Evolutionary conservation across 2,113 vertebrate species (phyloP).

Genomic region (Phrynosoma platyrhinos): DNA sequence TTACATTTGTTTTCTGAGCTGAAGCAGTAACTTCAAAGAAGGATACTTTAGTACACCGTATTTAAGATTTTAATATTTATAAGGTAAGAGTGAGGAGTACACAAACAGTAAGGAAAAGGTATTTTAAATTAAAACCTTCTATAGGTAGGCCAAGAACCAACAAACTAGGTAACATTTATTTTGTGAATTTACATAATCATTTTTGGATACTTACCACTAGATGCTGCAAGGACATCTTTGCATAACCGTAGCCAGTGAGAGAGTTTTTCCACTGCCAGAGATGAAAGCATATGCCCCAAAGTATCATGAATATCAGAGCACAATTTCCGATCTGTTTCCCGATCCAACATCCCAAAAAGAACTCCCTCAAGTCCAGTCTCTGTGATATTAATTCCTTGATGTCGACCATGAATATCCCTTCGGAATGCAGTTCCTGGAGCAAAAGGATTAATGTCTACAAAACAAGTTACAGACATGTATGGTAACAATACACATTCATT

Average conservation of each 20-base stretch:
- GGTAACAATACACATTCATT: background rate
- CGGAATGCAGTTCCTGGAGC: slow-evolving; percentile 74
- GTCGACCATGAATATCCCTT: slow-evolving; percentile 74
- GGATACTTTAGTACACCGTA: background rate
- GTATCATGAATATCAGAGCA: slow-evolving; percentile 98
- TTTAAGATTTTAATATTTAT: background rate
- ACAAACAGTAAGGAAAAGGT: background rate
- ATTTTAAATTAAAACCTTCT: slow-evolving; percentile 15
- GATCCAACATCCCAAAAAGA: slow-evolving; percentile 97
- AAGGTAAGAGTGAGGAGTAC: background rate
- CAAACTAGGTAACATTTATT: background rate
- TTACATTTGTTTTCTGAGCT: background rate
- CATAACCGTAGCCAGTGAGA: slow-evolving; percentile 98
- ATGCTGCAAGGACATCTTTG: slow-evolving; percentile 97
- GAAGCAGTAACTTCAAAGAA: background rate
- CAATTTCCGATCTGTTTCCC: slow-evolving; percentile 94
- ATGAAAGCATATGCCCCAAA: slow-evolving; percentile 97
- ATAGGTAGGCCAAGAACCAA: background rate
- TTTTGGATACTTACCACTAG: slow-evolving; percentile 84
- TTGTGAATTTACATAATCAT: background rate
- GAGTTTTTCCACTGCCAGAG: slow-evolving; percentile 94
- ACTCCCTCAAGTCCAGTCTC: slow-evolving; percentile 97
- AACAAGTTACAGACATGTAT: slow-evolving; percentile 11
- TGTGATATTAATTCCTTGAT: slow-evolving; percentile 91
- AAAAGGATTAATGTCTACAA: slow-evolving; percentile 79